Conservation (phyloP, 2,113 vertebrate species). For the Tyto alba region DNA sequence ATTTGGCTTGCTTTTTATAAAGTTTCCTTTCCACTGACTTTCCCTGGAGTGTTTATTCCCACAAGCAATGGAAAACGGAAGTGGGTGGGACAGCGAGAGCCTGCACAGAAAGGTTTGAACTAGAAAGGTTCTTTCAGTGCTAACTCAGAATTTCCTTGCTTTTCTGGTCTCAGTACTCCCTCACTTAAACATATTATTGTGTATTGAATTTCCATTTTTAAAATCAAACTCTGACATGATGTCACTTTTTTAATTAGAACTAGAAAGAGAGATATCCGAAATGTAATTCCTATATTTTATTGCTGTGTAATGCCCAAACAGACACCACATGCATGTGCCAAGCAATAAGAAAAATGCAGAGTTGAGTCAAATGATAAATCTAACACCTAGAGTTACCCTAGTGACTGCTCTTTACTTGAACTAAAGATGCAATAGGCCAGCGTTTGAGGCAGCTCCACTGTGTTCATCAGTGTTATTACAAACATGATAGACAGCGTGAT, state of each 20-base stretch:
- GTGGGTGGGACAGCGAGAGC: neutral
- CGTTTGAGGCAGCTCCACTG: constrained; percentile 17
- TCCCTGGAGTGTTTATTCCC: constrained; percentile 32
- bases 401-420: constrained; percentile 42
- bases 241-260: constrained; percentile 14
- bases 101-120: neutral
- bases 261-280: constrained; percentile 33
- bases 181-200: constrained; percentile 10
- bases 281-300: constrained; percentile 41
- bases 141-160: constrained; percentile 18
- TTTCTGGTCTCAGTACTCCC: constrained; percentile 17
- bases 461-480: constrained; percentile 24
- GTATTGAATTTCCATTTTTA: constrained; percentile 57
- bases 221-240: constrained; percentile 30
- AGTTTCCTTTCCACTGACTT: constrained; percentile 51
- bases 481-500: neutral
- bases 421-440: constrained; percentile 13
- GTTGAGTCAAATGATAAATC: constrained; percentile 18
- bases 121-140: neutral
- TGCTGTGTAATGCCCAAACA: constrained; percentile 45
- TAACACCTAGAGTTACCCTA: constrained; percentile 36
- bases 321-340: neutral
- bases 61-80: constrained; percentile 40
- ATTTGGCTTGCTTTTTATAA: constrained; percentile 34
- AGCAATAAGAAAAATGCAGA: constrained; percentile 44